These are phyloP conservation scores for Dendroctonus valens DNA, from an alignment of 1,140 invertebrate species.

Conservation along the genomic window DNA sequence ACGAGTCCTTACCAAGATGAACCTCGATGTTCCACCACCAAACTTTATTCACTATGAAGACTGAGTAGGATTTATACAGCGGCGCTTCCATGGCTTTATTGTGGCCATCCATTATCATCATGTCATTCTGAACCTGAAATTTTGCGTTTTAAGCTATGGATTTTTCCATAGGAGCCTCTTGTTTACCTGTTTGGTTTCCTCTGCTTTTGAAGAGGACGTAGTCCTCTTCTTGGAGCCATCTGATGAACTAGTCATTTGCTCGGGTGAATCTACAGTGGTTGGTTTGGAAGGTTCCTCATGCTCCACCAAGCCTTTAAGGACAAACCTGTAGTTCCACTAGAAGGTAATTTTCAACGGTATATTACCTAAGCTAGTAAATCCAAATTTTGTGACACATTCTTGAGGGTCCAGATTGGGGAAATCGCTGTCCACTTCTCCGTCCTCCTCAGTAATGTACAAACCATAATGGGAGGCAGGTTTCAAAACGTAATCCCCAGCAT, in stretches of 20 bases:
- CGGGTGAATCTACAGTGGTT: conserved; percentile 1
- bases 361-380: conserved; percentile 75
- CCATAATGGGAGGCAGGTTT: conserved; percentile 70
- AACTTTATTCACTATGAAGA: conserved; percentile 76
- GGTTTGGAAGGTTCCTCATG: conserved; percentile 34
- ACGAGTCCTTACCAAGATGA: conserved; percentile 55
- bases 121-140: conserved; percentile 43
- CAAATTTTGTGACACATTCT: conserved; percentile 90
- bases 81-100: conserved; percentile 77
- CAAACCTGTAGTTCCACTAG: background rate
- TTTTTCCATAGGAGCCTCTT: background rate
- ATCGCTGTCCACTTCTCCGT: conserved; percentile 93
- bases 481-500: conserved; percentile 57
- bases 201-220: conserved; percentile 33
- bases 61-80: conserved; percentile 79
- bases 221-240: conserved; percentile 22
- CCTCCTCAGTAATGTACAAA: conserved; percentile 92
- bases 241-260: too few relatives aligned
- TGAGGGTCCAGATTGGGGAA: conserved; percentile 86
- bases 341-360: background rate
- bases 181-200: conserved; percentile 41
- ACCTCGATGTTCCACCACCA: conserved; percentile 77
- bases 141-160: background rate
- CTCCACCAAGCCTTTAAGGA: conserved; percentile 34
- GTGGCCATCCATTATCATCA: conserved; percentile 66